These are phyloP conservation scores for Vollenhovia emeryi DNA, from an alignment of 1,140 invertebrate genomes.

Conservation along the genomic window DNA sequence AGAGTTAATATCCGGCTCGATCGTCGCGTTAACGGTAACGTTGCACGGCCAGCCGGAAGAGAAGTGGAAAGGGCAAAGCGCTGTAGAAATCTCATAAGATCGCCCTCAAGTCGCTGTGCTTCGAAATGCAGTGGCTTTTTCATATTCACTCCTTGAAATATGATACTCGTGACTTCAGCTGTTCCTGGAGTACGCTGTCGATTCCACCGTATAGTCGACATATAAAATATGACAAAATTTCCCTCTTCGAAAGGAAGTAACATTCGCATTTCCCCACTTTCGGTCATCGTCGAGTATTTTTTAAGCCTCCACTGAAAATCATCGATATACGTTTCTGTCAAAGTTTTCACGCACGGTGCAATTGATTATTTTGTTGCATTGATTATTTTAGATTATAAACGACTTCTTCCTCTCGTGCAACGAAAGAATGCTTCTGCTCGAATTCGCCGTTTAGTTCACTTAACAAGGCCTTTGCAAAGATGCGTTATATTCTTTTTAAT, in stretches of 20 bases:
- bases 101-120: too few relatives aligned
- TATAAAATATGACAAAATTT: background rate
- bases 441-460: too few relatives aligned
- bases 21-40: background rate
- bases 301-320: background rate
- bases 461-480: background rate
- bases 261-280: too few relatives aligned
- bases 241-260: background rate
- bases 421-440: background rate
- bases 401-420: background rate
- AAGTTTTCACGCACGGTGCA: background rate
- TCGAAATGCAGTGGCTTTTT: background rate
- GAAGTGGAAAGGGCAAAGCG: background rate
- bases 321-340: background rate
- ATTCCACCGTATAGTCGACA: too few relatives aligned
- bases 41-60: background rate
- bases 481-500: background rate
- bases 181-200: background rate
- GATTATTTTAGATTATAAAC: too few relatives aligned
- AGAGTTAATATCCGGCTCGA: constrained; percentile 33
- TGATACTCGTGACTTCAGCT: background rate
- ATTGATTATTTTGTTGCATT: too few relatives aligned
- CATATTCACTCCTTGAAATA: background rate
- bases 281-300: background rate
- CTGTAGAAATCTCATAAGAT: background rate